Percentiles rank a stretch among this genome's conserved stretches.
Conservation (phyloP, 2,797 vertebrate species). For the Halcyon leucocephala region DNA sequence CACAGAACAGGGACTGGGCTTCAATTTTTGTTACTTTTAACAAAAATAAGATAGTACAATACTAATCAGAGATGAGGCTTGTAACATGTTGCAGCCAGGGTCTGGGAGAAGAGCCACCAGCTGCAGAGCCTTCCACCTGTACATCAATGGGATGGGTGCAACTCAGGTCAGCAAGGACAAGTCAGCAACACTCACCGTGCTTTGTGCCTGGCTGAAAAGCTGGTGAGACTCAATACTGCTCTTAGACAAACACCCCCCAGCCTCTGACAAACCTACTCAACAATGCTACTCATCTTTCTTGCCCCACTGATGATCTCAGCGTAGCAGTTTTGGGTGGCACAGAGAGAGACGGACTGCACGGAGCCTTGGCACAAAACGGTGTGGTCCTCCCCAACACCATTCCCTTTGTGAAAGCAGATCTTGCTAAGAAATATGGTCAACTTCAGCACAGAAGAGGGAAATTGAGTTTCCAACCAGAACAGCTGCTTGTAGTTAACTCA, state of each 20-base stretch:
- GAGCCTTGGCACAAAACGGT: not conserved
- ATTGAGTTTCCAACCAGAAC: not conserved
- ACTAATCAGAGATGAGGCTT: constrained; percentile 35
- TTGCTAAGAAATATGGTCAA: not conserved
- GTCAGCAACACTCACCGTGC: not conserved
- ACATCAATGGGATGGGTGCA: not conserved
- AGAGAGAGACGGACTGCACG: rapidly evolving
- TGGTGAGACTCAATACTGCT: not conserved
- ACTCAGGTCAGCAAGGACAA: constrained; percentile 17
- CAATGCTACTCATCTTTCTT: not conserved
- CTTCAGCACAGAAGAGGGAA: not conserved
- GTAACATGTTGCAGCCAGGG: not conserved
- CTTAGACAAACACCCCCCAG: not conserved
- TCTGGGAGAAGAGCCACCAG: not conserved
- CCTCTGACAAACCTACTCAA: not conserved
- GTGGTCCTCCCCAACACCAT: rapidly evolving
- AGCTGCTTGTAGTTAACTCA: constrained; percentile 27
- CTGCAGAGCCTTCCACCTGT: constrained; percentile 22
- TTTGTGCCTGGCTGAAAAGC: not conserved
- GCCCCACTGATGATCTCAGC: not conserved
- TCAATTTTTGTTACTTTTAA: constrained; percentile 68
- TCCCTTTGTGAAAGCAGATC: not conserved
- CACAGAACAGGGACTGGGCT: constrained; percentile 4
- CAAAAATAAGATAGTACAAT: constrained; percentile 61
- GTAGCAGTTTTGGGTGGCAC: rapidly evolving